These are phyloP conservation scores for Caenorhabditis virilis DNA, from an alignment of 2,888 invertebrate species.

Conservation along the genomic window DNA sequence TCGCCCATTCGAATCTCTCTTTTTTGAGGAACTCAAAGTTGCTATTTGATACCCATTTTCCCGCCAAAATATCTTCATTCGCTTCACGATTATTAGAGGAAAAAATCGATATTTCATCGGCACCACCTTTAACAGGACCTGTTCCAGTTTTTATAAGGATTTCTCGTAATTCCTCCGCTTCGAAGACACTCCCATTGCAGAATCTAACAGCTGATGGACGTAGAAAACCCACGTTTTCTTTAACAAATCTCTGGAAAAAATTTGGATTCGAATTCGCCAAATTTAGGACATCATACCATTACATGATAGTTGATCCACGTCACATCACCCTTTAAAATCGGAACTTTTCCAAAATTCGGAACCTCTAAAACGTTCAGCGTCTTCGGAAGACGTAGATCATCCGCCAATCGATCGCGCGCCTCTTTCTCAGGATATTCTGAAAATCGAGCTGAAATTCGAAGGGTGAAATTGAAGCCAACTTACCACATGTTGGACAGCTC, in stretches of 20 bases:
- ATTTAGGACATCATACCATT: not conserved
- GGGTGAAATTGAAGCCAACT: slow-evolving; percentile 1
- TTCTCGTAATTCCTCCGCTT: slow-evolving; percentile 29
- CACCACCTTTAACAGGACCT: too few relatives aligned
- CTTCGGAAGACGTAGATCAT: not conserved
- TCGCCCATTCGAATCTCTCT: slow-evolving; percentile 79
- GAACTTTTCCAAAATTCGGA: slow-evolving; percentile 18
- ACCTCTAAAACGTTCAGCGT: slow-evolving; percentile 15
- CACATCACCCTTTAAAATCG: slow-evolving; percentile 34
- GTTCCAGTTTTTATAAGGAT: slow-evolving; percentile 8
- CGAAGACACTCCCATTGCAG: slow-evolving; percentile 45
- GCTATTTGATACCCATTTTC: slow-evolving; percentile 1
- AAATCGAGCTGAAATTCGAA: not conserved
- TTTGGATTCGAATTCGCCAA: too few relatives aligned
- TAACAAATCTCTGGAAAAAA: slow-evolving; percentile 19
- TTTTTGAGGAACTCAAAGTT: slow-evolving; percentile 69
- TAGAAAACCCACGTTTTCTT: slow-evolving; percentile 25
- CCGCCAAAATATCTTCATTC: slow-evolving; percentile 4
- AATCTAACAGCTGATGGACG: slow-evolving; percentile 34
- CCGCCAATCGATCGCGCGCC: slow-evolving; percentile 16
- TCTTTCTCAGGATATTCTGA: slow-evolving; percentile 24
- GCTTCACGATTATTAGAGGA: slow-evolving; percentile 3
- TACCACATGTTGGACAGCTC: slow-evolving; percentile 34
- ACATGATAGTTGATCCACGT: slow-evolving; percentile 23
- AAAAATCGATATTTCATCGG: slow-evolving; percentile 15